Percentiles rank a stretch among this genome's conserved stretches.
These are phyloP conservation scores for Heliothis subflexa DNA, from an alignment of 1,140 invertebrate genomes.

Conservation along the genomic window DNA sequence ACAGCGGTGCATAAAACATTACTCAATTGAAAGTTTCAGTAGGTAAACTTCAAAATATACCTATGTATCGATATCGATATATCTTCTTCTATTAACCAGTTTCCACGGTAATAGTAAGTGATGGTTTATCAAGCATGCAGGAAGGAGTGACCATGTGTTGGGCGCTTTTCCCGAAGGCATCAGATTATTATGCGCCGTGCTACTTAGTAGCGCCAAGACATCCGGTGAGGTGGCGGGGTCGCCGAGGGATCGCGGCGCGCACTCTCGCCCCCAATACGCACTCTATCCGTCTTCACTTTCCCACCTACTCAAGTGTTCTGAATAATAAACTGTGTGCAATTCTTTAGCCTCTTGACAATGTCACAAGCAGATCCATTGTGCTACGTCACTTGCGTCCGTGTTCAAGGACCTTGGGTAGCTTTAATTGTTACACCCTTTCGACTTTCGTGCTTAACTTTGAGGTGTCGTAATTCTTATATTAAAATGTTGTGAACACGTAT, in stretches of 20 bases:
- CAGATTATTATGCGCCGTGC: conserved; percentile 53
- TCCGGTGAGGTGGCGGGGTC: conserved; percentile 54
- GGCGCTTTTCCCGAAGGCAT: conserved; percentile 34
- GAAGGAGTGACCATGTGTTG: neutral
- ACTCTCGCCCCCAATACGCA: conserved; percentile 65
- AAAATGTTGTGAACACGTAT: conserved; percentile 23
- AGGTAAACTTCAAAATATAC: too few species aligned
- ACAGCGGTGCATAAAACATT: too few species aligned
- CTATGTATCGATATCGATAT: too few species aligned
- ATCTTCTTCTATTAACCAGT: too few species aligned
- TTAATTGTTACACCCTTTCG: conserved; percentile 58
- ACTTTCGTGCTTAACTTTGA: conserved; percentile 43
- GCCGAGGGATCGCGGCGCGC: conserved; percentile 62
- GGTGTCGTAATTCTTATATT: conserved; percentile 47
- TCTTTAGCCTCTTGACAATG: conserved; percentile 56
- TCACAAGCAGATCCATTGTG: conserved; percentile 54
- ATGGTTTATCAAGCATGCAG: conserved; percentile 10
- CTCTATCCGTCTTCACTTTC: conserved; percentile 70
- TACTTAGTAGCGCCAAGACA: conserved; percentile 52
- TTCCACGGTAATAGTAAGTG: neutral
- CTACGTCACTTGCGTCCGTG: conserved; percentile 49
- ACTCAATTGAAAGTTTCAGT: too few species aligned
- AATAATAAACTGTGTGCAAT: conserved; percentile 66
- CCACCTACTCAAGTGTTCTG: conserved; percentile 63
- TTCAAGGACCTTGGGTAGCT: conserved; percentile 54